Evolutionary conservation across 2,797 vertebrate genomes (phyloP), one percentile per base, ranked within the genome.

Genomic region (Enteromius afrohamiltoni): DNA sequence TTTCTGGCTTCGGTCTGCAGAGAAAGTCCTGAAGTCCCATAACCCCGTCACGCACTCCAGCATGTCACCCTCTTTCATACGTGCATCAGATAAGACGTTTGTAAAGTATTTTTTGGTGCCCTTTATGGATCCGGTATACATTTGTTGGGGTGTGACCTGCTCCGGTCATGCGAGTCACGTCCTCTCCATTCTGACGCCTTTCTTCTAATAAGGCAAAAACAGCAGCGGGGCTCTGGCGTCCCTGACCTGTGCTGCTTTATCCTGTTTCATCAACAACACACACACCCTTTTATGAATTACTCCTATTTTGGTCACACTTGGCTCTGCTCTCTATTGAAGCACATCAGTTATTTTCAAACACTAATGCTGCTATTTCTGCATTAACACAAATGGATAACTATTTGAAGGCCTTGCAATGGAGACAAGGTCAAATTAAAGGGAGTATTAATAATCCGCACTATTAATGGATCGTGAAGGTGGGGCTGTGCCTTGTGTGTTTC

Each of bases 241-340:
- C 45, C 67, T 92, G 93, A 93, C 92, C 93, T 83, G 85, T 91
- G 88, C 91, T 88, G 89, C 92, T 90, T 82, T 81, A 84, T 83
- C 68, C 89, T 90, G 89, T 94, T 95, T 91, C 89, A 93, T 90
- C 88, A 93, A 90, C 88, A 83, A 82, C 81, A 79, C 81, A 76
- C 21, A 42, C 68, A 34, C 31, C 19, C 65, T 40, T 47, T 42
- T 26, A 73, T 60, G 62, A 77, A 60, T 9, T 23, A 17, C 11
- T 80, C 73, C 79, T 80, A 69, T 80, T 81, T 76, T 77, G 76
- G 78, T 76, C 79, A 69, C 78, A 21, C 71, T 81, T 21, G 1
- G 10, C 60, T 31, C 68, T 37, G 21, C 47, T 65, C 58, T 62
- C 23, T 6, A 14, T 62, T 21, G 1, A 67, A 67, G n/a, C 42